Percentiles rank a stretch among this genome's conserved stretches.
These are phyloP conservation scores for Stratiolaelaps scimitus DNA, from an alignment of 1,140 invertebrate genomes.

Conservation along the genomic window DNA sequence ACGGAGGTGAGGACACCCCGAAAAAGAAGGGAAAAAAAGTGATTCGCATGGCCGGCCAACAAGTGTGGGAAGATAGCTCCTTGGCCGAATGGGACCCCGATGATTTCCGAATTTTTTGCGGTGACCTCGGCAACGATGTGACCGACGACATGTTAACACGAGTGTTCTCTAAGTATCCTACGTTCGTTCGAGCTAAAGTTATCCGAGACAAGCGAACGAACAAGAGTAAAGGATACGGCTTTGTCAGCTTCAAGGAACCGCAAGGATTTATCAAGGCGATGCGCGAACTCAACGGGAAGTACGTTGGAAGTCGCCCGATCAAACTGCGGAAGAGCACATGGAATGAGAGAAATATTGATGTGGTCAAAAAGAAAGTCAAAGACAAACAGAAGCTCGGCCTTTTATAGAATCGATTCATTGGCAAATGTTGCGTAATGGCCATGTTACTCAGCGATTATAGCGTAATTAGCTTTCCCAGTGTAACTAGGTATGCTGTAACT, in stretches of 20 bases:
- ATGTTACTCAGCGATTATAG: background rate
- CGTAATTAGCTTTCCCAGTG: too few relatives aligned
- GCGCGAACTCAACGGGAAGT: constrained; percentile 58
- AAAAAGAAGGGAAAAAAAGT: constrained; percentile 58
- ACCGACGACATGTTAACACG: constrained; percentile 86
- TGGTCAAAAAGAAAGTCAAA: constrained; percentile 87
- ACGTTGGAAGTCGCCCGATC: constrained; percentile 94
- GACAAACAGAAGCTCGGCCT: constrained; percentile 53
- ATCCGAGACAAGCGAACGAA: constrained; percentile 90
- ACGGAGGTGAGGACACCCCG: constrained; percentile 40
- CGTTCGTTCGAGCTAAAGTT: constrained; percentile 88
- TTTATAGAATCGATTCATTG: constrained; percentile 30
- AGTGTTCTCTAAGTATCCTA: constrained; percentile 88
- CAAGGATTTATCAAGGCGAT: constrained; percentile 94
- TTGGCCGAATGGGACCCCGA: constrained; percentile 83
- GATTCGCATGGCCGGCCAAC: constrained; percentile 75
- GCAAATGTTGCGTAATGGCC: background rate
- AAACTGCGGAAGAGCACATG: constrained; percentile 92
- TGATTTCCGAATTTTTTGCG: constrained; percentile 96
- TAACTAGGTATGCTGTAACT: too few relatives aligned
- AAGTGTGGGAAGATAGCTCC: constrained; percentile 82
- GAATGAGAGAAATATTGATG: constrained; percentile 82
- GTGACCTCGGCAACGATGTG: constrained; percentile 97
- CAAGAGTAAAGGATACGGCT: constrained; percentile 97
- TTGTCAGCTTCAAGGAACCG: constrained; percentile 96